Evolutionary conservation across 2,888 invertebrate species (phyloP), one percentile per base, ranked within the genome.

Genomic region (Aleiodes alternator): DNA sequence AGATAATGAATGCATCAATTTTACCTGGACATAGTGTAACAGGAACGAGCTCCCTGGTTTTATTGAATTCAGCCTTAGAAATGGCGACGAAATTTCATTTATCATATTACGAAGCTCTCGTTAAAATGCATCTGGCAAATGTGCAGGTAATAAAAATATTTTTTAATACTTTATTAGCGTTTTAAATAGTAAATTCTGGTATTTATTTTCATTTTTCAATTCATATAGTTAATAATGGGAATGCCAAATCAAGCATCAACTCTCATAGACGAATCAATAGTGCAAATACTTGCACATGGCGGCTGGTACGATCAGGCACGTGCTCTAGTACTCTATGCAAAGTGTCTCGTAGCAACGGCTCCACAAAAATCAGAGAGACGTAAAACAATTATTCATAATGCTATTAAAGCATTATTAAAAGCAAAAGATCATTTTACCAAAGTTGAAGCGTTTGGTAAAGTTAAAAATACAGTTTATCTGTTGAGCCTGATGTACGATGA

Each of bases 231-330:
- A 50, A 91, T 93, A 77, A 93, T 96, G 92, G 94, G 94, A 23
- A 92, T 96, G 90, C 93, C 95, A 0, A 92, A 93, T 78, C 96
- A 96, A 87, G 96, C 96, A 0, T 88, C 96, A 73, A 91, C 92
- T 78, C 90, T 95, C 11, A 92, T 95, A 0, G 93, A 95, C 80
- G 92, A 93, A 87, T 92, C 94, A 73, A 91, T 96, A 83, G 92
- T 94, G 7, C 91, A 92, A 43, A 92, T 96, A 66, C 92, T 96
- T 87, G 93, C 96, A 0, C 95, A 97, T 85, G 97, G 97, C 1
- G 95, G 95, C 14, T 91, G 93, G 29, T 96, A 94, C 83, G 97
- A 97, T 87, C 93, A 94, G 84, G 96, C 95, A 1, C 93, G 95
- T 90, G 94, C 93, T 0, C 90, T 94, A 84, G 91, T 96, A 75